These are phyloP conservation scores for Dichetophora obliterata DNA, from an alignment of 2,888 invertebrate genomes.

Conservation along the genomic window DNA sequence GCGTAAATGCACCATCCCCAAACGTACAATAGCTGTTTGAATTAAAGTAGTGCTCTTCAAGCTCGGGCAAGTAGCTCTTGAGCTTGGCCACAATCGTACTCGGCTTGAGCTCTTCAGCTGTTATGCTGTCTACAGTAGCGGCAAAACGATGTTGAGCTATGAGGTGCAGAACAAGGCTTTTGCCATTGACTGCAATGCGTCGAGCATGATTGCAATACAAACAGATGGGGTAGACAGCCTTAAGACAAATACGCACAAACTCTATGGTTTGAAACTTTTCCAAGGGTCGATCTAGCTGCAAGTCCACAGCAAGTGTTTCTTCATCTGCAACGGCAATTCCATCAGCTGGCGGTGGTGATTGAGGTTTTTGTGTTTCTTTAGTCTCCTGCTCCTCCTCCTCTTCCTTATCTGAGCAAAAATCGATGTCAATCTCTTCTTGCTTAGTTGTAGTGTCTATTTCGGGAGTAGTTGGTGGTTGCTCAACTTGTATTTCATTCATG, in stretches of 20 bases:
- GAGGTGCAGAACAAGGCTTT: constrained; percentile 84
- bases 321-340: constrained; percentile 74
- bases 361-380: constrained; percentile 12
- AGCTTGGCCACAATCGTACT: constrained; percentile 79
- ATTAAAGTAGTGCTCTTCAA: constrained; percentile 80
- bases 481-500: background rate
- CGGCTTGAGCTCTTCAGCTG: constrained; percentile 80
- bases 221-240: constrained; percentile 78
- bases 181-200: constrained; percentile 86
- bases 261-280: constrained; percentile 81
- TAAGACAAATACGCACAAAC: constrained; percentile 80
- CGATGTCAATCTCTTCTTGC: constrained; percentile 2
- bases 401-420: background rate
- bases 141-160: constrained; percentile 84
- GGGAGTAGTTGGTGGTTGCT: background rate
- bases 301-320: constrained; percentile 78
- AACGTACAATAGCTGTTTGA: constrained; percentile 78
- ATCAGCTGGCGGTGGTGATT: constrained; percentile 56
- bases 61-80: constrained; percentile 71
- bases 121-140: constrained; percentile 83
- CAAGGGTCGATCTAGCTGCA: constrained; percentile 80
- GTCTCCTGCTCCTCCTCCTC: background rate
- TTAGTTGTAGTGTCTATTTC: background rate
- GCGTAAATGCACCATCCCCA: constrained; percentile 70
- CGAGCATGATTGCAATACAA: constrained; percentile 89